phyloP scores from a whole-genome alignment of 2,888 invertebrate species.

The Caenorhabditis sp. region DNA sequence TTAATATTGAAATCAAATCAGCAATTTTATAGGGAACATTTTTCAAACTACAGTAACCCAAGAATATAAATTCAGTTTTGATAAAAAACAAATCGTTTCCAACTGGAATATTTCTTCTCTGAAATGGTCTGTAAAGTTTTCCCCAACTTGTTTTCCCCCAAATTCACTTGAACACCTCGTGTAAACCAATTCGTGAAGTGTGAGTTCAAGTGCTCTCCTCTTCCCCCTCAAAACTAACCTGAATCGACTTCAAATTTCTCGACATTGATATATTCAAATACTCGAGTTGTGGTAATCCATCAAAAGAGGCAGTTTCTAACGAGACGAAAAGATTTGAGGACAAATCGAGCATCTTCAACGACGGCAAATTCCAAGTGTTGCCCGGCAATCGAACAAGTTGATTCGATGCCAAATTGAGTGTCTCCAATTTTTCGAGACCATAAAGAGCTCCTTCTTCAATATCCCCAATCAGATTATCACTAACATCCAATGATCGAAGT shows the following conservation, averaged over 20 bases:
- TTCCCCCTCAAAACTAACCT: constrained; percentile 35
- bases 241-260: constrained; percentile 44
- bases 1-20: too few species aligned
- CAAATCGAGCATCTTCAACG: constrained; percentile 37
- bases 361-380: constrained; percentile 51
- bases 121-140: not conserved
- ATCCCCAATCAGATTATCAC: constrained; percentile 49
- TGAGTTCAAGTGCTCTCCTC: too few species aligned
- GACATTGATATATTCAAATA: constrained; percentile 46
- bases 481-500: constrained; percentile 37
- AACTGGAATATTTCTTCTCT: too few species aligned
- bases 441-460: constrained; percentile 49
- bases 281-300: constrained; percentile 41
- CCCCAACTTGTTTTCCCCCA: not conserved
- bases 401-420: constrained; percentile 46
- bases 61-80: too few species aligned
- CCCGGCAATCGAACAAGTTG: constrained; percentile 48
- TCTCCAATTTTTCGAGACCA: constrained; percentile 40
- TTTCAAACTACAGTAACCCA: too few species aligned
- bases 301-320: constrained; percentile 54
- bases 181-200: too few species aligned
- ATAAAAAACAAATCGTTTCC: too few species aligned
- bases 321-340: constrained; percentile 49
- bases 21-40: too few species aligned
- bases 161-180: too few species aligned